A percentile compares a stretch with the other conserved stretches of the same genome.
Evolutionary conservation across 2,888 invertebrate genomes (phyloP).

Genomic region (Acronicta aceris): DNA sequence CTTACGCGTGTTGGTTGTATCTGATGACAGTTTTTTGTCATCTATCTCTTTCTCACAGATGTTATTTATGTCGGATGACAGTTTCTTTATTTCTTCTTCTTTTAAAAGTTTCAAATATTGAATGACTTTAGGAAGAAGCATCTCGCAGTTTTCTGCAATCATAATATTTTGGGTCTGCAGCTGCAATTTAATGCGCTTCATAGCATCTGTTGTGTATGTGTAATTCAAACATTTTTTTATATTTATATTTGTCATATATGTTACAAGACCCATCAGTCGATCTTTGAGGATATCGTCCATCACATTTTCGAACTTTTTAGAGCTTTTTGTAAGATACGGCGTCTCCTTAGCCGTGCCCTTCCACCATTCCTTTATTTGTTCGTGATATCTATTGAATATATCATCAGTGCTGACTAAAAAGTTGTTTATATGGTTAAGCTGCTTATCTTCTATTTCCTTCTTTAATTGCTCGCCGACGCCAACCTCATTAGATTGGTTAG

Average conservation of each 20-base stretch:
- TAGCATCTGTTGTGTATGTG: constrained; percentile 2
- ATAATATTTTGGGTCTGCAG: not conserved
- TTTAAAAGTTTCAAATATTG: constrained; percentile 18
- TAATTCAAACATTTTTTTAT: constrained; percentile 11
- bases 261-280: constrained; percentile 20
- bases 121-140: constrained; percentile 18
- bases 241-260: constrained; percentile 2
- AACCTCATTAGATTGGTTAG: not conserved
- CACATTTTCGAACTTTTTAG: constrained; percentile 15
- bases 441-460: not conserved
- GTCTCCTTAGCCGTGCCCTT: not conserved
- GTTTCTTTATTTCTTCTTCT: not conserved
- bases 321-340: constrained; percentile 8
- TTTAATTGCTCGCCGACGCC: not conserved
- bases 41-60: no score
- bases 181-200: constrained; percentile 3
- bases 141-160: constrained; percentile 4
- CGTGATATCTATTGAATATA: not conserved
- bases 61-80: not conserved
- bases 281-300: constrained; percentile 16
- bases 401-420: not conserved
- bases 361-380: not conserved
- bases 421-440: not conserved
- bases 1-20: not conserved
- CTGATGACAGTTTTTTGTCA: not conserved